These are phyloP conservation scores for Limosa lapponica DNA, from an alignment of 2,797 vertebrate species.

Conservation along the genomic window DNA sequence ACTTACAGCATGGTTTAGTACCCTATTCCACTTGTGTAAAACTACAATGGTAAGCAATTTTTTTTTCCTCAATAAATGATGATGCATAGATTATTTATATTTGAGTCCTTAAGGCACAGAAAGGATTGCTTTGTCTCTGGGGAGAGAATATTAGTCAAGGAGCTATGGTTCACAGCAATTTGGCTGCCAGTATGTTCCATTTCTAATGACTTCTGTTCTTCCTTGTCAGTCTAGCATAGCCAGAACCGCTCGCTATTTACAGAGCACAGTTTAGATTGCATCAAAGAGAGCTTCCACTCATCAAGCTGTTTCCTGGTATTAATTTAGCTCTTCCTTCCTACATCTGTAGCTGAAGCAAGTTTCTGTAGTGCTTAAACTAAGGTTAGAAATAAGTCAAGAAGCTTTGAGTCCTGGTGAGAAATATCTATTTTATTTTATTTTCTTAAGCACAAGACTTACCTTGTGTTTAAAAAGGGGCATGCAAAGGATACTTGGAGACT, in stretches of 20 bases:
- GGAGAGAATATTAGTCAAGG: background rate
- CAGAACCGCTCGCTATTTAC: constrained; percentile 16
- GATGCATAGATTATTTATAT: background rate
- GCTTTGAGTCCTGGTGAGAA: background rate
- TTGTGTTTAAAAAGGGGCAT: background rate
- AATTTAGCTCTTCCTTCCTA: constrained; percentile 52
- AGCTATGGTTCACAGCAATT: background rate
- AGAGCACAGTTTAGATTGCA: constrained; percentile 17
- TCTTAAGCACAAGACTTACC: background rate
- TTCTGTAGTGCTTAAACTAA: background rate
- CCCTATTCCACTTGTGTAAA: background rate
- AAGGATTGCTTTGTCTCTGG: background rate
- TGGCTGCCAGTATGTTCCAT: constrained; percentile 9
- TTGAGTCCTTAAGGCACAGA: background rate
- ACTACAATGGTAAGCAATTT: background rate
- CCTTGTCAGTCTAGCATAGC: constrained; percentile 21
- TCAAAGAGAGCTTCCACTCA: constrained; percentile 31
- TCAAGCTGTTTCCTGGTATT: constrained; percentile 59
- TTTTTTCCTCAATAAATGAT: background rate
- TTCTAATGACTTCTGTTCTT: constrained; percentile 51
- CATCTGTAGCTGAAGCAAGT: constrained; percentile 26
- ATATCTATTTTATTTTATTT: background rate
- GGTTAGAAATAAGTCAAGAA: background rate
- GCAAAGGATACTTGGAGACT: background rate
- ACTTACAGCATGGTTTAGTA: background rate